These are phyloP conservation scores for Lottia gigantea DNA, from an alignment of 2,888 invertebrate species.

Conservation along the genomic window DNA sequence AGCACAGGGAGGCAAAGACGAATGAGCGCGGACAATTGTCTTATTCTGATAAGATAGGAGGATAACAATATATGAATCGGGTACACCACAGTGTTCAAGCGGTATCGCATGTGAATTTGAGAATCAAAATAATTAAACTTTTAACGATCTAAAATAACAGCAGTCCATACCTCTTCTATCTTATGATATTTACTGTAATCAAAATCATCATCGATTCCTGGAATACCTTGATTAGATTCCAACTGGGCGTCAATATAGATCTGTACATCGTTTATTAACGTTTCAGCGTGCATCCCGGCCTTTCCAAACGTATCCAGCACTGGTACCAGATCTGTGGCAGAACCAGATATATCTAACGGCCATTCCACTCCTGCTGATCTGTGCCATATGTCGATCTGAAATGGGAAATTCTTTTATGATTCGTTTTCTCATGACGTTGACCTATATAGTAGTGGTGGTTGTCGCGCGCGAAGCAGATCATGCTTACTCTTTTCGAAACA, in stretches of 20 bases:
- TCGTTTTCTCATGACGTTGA: too few relatives aligned
- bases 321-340: slow-evolving; percentile 15
- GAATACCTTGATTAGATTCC: slow-evolving; percentile 3
- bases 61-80: too few relatives aligned
- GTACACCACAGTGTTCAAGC: too few relatives aligned
- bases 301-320: slow-evolving; percentile 12
- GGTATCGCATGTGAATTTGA: too few relatives aligned
- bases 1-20: too few relatives aligned
- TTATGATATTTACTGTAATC: slow-evolving; percentile 39
- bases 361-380: slow-evolving; percentile 14
- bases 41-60: too few relatives aligned
- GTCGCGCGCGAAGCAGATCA: too few relatives aligned
- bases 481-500: too few relatives aligned
- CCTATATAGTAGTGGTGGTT: too few relatives aligned
- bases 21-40: too few relatives aligned
- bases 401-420: background rate
- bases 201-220: slow-evolving; percentile 23
- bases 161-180: slow-evolving; percentile 33
- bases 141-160: background rate
- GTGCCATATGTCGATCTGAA: slow-evolving; percentile 28
- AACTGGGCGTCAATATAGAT: slow-evolving; percentile 27
- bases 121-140: background rate
- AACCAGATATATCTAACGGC: slow-evolving; percentile 20
- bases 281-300: slow-evolving; percentile 17
- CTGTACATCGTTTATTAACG: slow-evolving; percentile 36